Evolutionary conservation across 2,797 vertebrate species (phyloP).

Genomic region (Tympanoctomys barrerae): DNA sequence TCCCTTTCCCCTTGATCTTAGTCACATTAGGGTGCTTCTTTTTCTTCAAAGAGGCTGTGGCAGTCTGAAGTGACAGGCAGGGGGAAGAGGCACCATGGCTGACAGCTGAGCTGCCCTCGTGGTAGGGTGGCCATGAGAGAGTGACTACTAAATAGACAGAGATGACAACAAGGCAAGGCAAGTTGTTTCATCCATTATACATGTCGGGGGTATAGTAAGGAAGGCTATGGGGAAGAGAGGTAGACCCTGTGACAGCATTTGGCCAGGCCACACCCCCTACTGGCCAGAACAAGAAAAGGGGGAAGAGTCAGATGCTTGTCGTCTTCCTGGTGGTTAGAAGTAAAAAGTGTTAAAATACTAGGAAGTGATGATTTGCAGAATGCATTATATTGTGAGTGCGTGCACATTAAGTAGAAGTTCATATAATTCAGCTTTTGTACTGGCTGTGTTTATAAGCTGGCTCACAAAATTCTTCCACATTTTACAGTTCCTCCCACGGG

Average conservation of each 20-base stretch:
- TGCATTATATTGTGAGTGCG: not conserved
- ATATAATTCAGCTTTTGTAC: conserved; percentile 46
- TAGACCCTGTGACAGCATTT: no score
- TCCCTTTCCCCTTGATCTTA: not conserved
- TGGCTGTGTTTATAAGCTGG: not conserved
- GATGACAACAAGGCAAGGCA: not conserved
- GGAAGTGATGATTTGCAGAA: not conserved
- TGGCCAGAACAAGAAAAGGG: not conserved
- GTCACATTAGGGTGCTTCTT: not conserved
- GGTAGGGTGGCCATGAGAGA: not conserved
- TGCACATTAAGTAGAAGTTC: conserved; percentile 36
- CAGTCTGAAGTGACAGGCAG: not conserved
- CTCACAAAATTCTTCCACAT: conserved; percentile 5
- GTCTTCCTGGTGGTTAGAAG: not conserved
- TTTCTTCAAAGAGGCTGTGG: not conserved
- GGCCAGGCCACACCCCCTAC: not conserved
- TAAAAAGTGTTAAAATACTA: conserved; percentile 38
- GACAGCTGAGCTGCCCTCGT: not conserved
- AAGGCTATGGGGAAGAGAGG: not conserved
- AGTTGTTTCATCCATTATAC: not conserved
- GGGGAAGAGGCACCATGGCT: not conserved
- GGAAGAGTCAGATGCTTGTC: not conserved
- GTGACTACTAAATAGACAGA: not conserved
- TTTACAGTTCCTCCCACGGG: not conserved
- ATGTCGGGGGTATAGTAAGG: not conserved